These are phyloP conservation scores for Amniataba percoides DNA, from an alignment of 2,797 vertebrate species.

Conservation along the genomic window DNA sequence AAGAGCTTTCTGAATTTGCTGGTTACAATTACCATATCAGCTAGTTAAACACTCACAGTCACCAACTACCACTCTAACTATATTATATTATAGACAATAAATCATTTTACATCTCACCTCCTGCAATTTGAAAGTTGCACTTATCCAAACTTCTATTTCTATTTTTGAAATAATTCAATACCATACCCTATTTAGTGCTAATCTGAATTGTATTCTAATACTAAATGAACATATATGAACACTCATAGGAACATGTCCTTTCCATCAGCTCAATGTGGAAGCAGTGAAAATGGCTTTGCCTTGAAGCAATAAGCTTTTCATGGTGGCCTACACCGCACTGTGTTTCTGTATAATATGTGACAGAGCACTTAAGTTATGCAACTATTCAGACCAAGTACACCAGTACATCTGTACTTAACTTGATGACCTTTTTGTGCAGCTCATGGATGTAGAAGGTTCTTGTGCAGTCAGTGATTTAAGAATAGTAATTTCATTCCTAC, in stretches of 20 bases:
- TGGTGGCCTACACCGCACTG: neutral
- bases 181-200: no score
- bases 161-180: no score
- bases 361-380: neutral
- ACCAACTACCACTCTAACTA: no score
- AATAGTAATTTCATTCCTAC: neutral
- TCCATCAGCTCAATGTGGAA: slow-evolving; percentile 1
- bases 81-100: no score
- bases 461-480: neutral
- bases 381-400: neutral
- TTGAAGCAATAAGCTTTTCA: slow-evolving; percentile 6
- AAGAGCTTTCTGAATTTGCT: no score
- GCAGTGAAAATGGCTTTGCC: neutral
- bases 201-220: neutral
- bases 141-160: no score
- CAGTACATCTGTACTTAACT: neutral
- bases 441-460: neutral
- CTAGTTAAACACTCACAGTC: no score
- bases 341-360: neutral
- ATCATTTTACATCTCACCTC: no score
- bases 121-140: no score
- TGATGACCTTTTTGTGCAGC: neutral
- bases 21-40: no score
- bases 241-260: neutral
- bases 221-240: neutral